Evolutionary conservation across 2,797 vertebrate genomes (phyloP).

Genomic region (Anguilla obscura): DNA sequence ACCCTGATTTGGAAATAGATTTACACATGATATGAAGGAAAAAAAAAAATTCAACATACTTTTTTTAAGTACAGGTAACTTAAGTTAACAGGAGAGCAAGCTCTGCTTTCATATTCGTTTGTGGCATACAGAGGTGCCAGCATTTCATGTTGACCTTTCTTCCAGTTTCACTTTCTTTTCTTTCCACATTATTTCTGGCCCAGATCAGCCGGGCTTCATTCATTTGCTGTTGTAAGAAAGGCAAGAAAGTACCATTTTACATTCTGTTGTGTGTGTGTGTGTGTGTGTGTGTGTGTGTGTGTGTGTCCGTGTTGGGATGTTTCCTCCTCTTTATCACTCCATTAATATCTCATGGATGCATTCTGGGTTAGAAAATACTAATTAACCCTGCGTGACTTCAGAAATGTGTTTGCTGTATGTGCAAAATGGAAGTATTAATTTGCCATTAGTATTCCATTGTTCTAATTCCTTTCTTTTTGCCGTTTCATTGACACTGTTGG

Average conservation of each 20-base stretch:
- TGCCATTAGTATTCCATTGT: background rate
- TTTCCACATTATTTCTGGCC: background rate
- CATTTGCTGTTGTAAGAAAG: background rate
- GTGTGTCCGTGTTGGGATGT: background rate
- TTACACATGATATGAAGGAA: too few species aligned
- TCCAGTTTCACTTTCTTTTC: background rate
- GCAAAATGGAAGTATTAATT: slow-evolving; percentile 3
- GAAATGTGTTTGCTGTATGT: background rate
- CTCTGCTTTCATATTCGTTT: background rate
- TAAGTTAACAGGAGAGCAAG: background rate
- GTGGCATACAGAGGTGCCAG: background rate
- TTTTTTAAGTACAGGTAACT: background rate
- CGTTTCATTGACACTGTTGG: background rate
- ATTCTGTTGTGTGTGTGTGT: background rate
- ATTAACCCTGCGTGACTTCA: slow-evolving; percentile 3
- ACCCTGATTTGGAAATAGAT: too few species aligned
- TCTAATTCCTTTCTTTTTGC: background rate
- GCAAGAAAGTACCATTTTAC: background rate
- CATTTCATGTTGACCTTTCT: background rate
- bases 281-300: background rate
- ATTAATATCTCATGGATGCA: background rate
- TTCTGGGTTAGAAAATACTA: background rate
- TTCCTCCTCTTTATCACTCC: background rate
- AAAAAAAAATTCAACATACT: too few species aligned
- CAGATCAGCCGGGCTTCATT: background rate